Percentiles rank a stretch among this genome's conserved stretches.
Conservation (phyloP, 1,140 invertebrate genomes). For the Conopomorpha cramerella region DNA sequence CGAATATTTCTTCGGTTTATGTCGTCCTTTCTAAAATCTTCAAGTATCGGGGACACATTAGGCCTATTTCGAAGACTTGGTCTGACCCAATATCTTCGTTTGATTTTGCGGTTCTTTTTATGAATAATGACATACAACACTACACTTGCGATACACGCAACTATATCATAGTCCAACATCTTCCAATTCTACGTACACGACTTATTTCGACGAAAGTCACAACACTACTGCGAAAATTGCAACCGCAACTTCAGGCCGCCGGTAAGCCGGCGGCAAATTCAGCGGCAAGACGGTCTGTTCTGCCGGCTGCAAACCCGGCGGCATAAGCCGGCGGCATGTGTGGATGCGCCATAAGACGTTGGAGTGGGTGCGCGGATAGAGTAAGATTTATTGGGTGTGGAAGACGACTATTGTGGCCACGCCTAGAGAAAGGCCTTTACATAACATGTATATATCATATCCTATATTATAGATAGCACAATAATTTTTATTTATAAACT, state of each 20-base stretch:
- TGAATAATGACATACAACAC: constrained; percentile 4
- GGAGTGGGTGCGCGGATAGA: no score
- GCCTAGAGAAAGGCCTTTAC: no score
- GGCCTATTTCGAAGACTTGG: constrained; percentile 4
- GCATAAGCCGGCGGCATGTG: constrained; percentile 1
- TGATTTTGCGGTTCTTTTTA: constrained; percentile 2
- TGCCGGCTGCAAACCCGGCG: neutral
- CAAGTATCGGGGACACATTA: constrained; percentile 4
- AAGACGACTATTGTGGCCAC: no score
- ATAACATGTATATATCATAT: no score
- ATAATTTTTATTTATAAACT: no score
- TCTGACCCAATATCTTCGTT: constrained; percentile 4
- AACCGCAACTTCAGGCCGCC: constrained; percentile 6
- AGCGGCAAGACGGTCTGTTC: neutral
- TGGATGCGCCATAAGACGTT: constrained; percentile 1
- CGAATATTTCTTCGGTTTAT: constrained; percentile 6
- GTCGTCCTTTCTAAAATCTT: constrained; percentile 4
- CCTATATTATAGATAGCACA: no score
- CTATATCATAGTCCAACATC: constrained; percentile 3
- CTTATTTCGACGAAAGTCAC: constrained; percentile 6
- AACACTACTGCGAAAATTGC: constrained; percentile 8
- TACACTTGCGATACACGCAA: constrained; percentile 3
- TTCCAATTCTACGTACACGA: constrained; percentile 4
- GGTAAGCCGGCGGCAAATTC: constrained; percentile 3
- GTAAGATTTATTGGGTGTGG: no score